Conservation (phyloP, 2,797 vertebrate genomes). For the Manis pentadactyla region DNA sequence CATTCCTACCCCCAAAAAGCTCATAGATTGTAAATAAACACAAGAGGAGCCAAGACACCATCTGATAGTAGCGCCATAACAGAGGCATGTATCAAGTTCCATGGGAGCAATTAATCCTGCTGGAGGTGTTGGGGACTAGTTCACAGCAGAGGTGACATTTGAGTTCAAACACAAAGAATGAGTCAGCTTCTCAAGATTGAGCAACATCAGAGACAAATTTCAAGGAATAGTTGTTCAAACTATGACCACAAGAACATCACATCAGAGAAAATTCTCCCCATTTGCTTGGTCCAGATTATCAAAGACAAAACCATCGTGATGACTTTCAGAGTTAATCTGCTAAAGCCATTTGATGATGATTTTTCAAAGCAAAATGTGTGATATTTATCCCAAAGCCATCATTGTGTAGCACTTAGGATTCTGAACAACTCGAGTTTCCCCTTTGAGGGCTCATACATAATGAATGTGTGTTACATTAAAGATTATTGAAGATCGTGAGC, state of each 20-base stretch:
- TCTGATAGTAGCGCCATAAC: background rate
- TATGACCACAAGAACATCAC: slow-evolving; percentile 44
- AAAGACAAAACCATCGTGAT: slow-evolving; percentile 62
- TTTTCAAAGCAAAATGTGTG: slow-evolving; percentile 68
- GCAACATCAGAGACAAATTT: slow-evolving; percentile 49
- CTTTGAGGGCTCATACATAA: slow-evolving; percentile 86
- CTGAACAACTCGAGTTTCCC: slow-evolving; percentile 78
- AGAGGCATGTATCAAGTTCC: background rate
- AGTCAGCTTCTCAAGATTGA: slow-evolving; percentile 54
- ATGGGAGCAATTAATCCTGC: slow-evolving; percentile 8
- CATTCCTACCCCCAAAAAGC: background rate
- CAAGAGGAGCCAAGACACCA: background rate
- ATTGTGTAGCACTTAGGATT: slow-evolving; percentile 77
- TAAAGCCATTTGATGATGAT: slow-evolving; percentile 47
- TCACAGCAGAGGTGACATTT: slow-evolving; percentile 10
- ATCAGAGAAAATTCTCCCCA: slow-evolving; percentile 39
- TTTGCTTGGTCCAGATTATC: slow-evolving; percentile 48
- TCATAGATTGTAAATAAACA: slow-evolving; percentile 26
- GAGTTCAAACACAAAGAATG: slow-evolving; percentile 38
- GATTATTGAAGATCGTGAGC: slow-evolving; percentile 84
- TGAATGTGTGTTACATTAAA: slow-evolving; percentile 85
- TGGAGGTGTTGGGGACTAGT: background rate
- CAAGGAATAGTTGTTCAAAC: slow-evolving; percentile 37
- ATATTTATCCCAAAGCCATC: slow-evolving; percentile 71
- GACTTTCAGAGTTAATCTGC: slow-evolving; percentile 63